Evolutionary conservation across 2,888 invertebrate species (phyloP).

Genomic region (Oxycera nigricornis): DNA sequence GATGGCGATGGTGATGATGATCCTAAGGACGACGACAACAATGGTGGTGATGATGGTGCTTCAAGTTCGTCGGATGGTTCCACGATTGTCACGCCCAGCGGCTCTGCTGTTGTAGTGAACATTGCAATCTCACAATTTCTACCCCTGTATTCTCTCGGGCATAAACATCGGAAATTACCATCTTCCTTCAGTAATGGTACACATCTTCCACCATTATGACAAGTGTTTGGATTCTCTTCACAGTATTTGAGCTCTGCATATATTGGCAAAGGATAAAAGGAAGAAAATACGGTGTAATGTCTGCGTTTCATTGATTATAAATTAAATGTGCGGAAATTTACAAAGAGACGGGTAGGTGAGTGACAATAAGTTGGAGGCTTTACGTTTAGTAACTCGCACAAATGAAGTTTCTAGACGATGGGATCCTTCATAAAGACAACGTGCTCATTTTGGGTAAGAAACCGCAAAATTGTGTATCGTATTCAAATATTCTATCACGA

Average conservation of each 20-base stretch:
- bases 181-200: slow-evolving; percentile 79
- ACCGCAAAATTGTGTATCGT: too few relatives aligned
- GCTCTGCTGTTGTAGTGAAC: slow-evolving; percentile 49
- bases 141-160: slow-evolving; percentile 78
- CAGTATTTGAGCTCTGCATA: slow-evolving; percentile 80
- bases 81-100: neutral
- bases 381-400: too few relatives aligned
- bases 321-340: slow-evolving; percentile 7
- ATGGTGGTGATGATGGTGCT: neutral
- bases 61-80: neutral
- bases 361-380: neutral
- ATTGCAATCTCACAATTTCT: slow-evolving; percentile 73
- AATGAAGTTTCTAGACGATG: too few relatives aligned
- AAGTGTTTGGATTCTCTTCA: slow-evolving; percentile 75
- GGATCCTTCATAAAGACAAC: too few relatives aligned
- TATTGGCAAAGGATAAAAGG: slow-evolving; percentile 47
- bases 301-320: neutral
- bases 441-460: too few relatives aligned
- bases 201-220: slow-evolving; percentile 84
- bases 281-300: slow-evolving; percentile 1
- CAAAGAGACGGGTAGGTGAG: neutral
- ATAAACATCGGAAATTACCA: slow-evolving; percentile 78
- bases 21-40: neutral
- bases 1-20: neutral
- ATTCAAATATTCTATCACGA: too few relatives aligned